phyloP scores from a whole-genome alignment of 1,140 invertebrate species.

The Zaprionus davidi region DNA sequence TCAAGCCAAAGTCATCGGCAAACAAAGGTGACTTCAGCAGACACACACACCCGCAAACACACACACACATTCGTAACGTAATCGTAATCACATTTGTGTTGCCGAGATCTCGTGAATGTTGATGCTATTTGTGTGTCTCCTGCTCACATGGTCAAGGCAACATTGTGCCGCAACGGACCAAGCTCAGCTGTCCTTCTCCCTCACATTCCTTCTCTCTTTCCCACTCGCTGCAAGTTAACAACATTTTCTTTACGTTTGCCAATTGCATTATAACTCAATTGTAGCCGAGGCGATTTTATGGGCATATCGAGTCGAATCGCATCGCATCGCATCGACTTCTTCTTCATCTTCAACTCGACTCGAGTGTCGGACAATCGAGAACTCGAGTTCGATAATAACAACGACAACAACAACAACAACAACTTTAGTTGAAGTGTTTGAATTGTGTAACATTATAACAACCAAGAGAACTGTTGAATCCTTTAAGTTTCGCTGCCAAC shows the following conservation, averaged over 20 bases:
- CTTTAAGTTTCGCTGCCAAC: not conserved
- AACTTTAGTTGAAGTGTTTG: not conserved
- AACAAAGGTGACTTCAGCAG: conserved; percentile 72
- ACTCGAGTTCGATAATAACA: not conserved
- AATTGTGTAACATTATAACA: not conserved
- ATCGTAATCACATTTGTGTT: conserved; percentile 76
- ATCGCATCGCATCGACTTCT: conserved; percentile 13
- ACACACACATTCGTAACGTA: conserved; percentile 14
- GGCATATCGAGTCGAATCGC: conserved; percentile 45
- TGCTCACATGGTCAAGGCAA: conserved; percentile 62
- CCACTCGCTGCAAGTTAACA: conserved; percentile 63
- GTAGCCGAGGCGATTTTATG: conserved; percentile 72
- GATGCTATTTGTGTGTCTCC: conserved; percentile 70
- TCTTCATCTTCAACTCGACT: conserved; percentile 6
- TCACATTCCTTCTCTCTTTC: not conserved
- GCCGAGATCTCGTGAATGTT: conserved; percentile 49
- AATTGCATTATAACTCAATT: conserved; percentile 83
- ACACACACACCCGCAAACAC: conserved; percentile 3
- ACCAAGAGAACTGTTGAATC: not conserved
- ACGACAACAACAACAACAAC: not conserved
- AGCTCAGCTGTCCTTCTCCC: not conserved
- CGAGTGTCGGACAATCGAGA: conserved; percentile 1
- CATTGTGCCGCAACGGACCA: conserved; percentile 60
- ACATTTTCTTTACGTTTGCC: conserved; percentile 81
- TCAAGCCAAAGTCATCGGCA: conserved; percentile 61